phyloP scores from a whole-genome alignment of 2,797 vertebrate species.

The Periophthalmus magnuspinnatus region DNA sequence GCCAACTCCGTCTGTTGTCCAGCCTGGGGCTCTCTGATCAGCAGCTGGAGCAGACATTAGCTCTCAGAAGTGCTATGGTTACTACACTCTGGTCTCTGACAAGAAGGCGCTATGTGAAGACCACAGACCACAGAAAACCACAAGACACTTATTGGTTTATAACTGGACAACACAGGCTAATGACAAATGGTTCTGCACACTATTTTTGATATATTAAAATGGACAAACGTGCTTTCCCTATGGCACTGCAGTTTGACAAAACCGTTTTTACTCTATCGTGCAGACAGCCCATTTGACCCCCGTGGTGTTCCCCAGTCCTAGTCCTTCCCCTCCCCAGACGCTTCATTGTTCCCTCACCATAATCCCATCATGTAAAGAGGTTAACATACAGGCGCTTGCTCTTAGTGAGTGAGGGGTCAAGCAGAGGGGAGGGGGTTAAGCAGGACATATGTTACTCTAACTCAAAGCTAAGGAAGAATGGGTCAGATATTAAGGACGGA shows the following conservation, averaged over 20 bases:
- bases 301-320: not conserved
- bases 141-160: too few species aligned
- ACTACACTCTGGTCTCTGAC: too few species aligned
- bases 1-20: too few species aligned
- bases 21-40: too few species aligned
- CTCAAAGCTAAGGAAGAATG: slow-evolving; percentile 18
- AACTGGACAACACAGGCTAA: too few species aligned
- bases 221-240: too few species aligned
- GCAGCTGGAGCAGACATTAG: too few species aligned
- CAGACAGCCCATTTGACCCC: not conserved
- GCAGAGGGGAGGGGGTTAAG: slow-evolving; percentile 46
- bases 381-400: slow-evolving; percentile 15
- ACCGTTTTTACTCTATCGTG: not conserved
- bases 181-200: too few species aligned
- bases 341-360: slow-evolving; percentile 35
- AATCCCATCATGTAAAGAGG: slow-evolving; percentile 44
- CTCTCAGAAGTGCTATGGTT: too few species aligned
- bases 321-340: not conserved
- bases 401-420: not conserved
- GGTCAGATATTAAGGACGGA: too few species aligned
- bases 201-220: too few species aligned
- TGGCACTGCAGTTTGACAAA: not conserved
- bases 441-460: slow-evolving; percentile 65
- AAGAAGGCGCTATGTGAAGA: not conserved
- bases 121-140: not conserved